Conservation (phyloP, 2,797 vertebrate species). For the Cebuella pygmaea region DNA sequence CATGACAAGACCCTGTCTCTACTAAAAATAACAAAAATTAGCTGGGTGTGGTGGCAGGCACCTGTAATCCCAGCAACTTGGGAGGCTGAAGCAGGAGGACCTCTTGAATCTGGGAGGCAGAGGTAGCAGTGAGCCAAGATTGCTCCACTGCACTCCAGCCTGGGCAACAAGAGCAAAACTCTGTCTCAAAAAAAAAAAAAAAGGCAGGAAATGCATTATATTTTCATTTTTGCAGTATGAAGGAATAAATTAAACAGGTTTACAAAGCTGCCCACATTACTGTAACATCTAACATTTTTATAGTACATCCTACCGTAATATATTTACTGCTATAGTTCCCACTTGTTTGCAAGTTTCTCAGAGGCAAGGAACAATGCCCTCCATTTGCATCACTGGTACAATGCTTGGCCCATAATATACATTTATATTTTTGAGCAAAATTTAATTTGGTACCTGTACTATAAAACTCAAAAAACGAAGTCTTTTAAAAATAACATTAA, state of each 20-base stretch:
- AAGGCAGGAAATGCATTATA: background rate
- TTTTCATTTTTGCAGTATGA: constrained; percentile 32
- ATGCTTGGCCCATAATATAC: background rate
- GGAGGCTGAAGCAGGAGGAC: too few relatives aligned
- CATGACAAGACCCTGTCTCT: background rate
- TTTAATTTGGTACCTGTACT: background rate
- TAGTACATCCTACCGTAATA: background rate
- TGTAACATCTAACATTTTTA: background rate
- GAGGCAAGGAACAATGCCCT: background rate
- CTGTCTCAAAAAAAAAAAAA: background rate
- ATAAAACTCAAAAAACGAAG: background rate
- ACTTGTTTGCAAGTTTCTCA: background rate
- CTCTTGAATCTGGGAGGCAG: rapidly evolving
- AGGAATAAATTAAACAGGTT: background rate
- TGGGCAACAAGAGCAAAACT: background rate
- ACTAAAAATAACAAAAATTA: background rate
- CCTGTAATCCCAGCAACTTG: background rate
- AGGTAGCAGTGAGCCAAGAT: background rate
- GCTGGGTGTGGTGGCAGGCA: background rate
- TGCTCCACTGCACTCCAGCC: background rate
- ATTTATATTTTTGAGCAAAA: constrained; percentile 8
- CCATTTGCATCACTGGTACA: background rate
- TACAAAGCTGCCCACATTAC: background rate
- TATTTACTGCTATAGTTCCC: background rate
- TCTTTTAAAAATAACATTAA: background rate